Evolutionary conservation across 2,888 invertebrate genomes (phyloP).

Genomic region (Monopis laevigella): DNA sequence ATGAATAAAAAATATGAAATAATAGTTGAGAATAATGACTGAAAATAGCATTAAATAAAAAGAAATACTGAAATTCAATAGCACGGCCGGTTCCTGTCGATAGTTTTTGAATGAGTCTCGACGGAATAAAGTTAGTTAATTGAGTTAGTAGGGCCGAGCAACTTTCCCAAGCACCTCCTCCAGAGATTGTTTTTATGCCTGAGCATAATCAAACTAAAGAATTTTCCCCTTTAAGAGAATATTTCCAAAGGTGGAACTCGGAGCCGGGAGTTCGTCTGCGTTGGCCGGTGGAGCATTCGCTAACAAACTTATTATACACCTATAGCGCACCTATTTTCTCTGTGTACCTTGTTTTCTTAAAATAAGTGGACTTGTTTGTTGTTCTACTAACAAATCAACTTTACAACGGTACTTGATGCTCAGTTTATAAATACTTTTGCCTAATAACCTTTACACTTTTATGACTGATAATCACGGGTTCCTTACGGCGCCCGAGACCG

Average conservation of each 20-base stretch:
- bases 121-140: constrained; percentile 40
- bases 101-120: constrained; percentile 24
- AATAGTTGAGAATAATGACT: constrained; percentile 8
- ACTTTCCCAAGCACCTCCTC: constrained; percentile 27
- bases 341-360: too few species aligned
- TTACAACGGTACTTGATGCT: too few species aligned
- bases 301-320: background rate
- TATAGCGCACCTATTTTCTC: too few species aligned
- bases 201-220: constrained; percentile 41
- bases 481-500: too few species aligned
- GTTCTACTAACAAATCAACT: too few species aligned
- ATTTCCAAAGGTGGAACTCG: constrained; percentile 24
- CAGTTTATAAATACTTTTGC: too few species aligned
- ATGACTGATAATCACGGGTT: too few species aligned
- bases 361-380: too few species aligned
- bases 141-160: constrained; percentile 38
- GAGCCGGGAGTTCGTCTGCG: constrained; percentile 2
- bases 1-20: too few species aligned
- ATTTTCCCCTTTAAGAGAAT: constrained; percentile 27
- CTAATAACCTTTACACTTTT: too few species aligned
- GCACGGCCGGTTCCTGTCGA: constrained; percentile 19
- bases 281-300: background rate
- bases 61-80: constrained; percentile 3
- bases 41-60: background rate
- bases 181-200: constrained; percentile 44